These are phyloP conservation scores for Zhuqinia jingwanae DNA, from an alignment of 2,888 invertebrate genomes.

Conservation along the genomic window DNA sequence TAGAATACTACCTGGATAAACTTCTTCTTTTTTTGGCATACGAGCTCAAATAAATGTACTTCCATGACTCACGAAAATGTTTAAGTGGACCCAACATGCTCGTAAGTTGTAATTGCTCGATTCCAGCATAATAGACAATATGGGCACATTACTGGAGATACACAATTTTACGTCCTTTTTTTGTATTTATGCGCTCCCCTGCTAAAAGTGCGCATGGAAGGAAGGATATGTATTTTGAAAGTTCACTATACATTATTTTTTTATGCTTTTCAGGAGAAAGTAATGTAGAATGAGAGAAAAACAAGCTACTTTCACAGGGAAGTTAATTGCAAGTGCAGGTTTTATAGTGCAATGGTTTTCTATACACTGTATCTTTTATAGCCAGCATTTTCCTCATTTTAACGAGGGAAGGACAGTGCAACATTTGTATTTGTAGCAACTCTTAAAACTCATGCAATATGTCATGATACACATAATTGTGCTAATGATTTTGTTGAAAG, in stretches of 20 bases:
- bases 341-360: too few relatives aligned
- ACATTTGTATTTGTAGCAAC: neutral
- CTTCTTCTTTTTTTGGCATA: neutral
- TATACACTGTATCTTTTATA: too few relatives aligned
- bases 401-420: neutral
- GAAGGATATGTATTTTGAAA: too few relatives aligned
- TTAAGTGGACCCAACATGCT: conserved; percentile 59
- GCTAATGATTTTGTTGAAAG: conserved; percentile 6
- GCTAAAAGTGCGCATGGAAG: too few relatives aligned
- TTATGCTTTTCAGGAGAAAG: neutral
- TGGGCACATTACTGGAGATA: conserved; percentile 27
- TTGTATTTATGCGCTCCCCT: neutral
- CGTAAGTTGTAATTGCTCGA: conserved; percentile 51
- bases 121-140: conserved; percentile 52
- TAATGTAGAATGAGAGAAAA: neutral
- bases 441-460: conserved; percentile 6
- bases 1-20: too few relatives aligned
- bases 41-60: neutral
- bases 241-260: neutral
- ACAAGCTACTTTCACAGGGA: neutral
- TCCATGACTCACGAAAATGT: neutral
- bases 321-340: too few relatives aligned
- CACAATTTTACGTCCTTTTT: neutral
- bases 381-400: too few relatives aligned
- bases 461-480: neutral